phyloP scores from a whole-genome alignment of 2,113 vertebrate species.

The Odontesthes bonariensis region DNA sequence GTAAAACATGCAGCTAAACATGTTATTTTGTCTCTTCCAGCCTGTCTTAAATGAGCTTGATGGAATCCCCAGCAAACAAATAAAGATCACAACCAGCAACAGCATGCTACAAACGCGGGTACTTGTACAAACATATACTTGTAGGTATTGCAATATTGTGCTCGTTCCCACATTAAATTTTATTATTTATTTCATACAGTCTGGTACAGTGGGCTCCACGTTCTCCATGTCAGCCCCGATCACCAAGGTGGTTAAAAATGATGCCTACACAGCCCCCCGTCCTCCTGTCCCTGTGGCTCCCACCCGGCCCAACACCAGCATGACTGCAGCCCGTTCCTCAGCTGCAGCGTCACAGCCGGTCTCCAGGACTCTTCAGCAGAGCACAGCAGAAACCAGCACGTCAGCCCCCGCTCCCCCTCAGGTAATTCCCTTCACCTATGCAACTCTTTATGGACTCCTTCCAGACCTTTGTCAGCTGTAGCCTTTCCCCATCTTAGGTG shows the following conservation, averaged over 20 bases:
- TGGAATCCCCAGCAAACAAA: constrained; percentile 86
- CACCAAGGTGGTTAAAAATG: constrained; percentile 98
- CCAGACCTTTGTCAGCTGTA: neutral
- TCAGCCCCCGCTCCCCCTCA: constrained; percentile 79
- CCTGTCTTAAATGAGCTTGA: constrained; percentile 77
- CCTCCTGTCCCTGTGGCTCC: constrained; percentile 76
- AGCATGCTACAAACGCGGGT: constrained; percentile 86
- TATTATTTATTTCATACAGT: constrained; percentile 68
- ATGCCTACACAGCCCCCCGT: constrained; percentile 90
- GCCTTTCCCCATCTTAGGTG: neutral
- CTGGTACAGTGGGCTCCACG: constrained; percentile 80
- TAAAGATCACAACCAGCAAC: constrained; percentile 88
- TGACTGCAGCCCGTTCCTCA: constrained; percentile 67
- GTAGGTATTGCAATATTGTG: neutral
- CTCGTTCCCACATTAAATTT: neutral
- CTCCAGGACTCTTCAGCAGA: constrained; percentile 87
- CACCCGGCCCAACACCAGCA: constrained; percentile 68
- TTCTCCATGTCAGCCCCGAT: constrained; percentile 90
- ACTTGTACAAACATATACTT: neutral
- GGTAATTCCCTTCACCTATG: constrained; percentile 56
- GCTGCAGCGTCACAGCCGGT: constrained; percentile 85
- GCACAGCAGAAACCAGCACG: constrained; percentile 49
- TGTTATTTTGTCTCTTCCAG: constrained; percentile 34
- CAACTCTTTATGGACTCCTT: neutral
- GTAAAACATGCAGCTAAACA: constrained; percentile 1